Evolutionary conservation across 2,797 vertebrate species (phyloP), one percentile per base, ranked within the genome.

Genomic region (Knipowitschia caucasica): DNA sequence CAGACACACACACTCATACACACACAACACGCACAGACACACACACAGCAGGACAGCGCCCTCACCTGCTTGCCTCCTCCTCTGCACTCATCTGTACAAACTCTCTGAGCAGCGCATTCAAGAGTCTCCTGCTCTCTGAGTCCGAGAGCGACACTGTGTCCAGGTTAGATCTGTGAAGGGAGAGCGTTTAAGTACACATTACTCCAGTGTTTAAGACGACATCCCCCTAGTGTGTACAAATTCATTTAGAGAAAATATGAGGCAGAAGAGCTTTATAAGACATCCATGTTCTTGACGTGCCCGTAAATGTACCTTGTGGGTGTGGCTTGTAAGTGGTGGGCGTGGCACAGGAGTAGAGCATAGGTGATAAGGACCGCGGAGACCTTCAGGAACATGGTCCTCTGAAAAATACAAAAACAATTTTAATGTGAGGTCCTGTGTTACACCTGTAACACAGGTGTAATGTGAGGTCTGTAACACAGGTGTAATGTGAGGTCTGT

Each of bases 341-440:
- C 94, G 89, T 95, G 95, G 90, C 93, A 95, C 62, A 94, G 88
- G 70, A 95, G 90, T 91, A 97, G 90, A 78, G 94, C 82, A 81
- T 93, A 94, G 86, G 94, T 88, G 79, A 93, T 89, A 61, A 99
- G 90, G 75, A 96, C 85, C 53, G 91, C 89, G 23, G 92, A 95
- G 84, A 96, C 91, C 90, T 94, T 98, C 91, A 93, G 89, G 72
- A 93, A 91, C 95, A 97, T 99, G 85, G 82, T 85, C 82, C 86
- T 85, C n/a, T 39, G 36, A 10, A 7, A 8, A 20, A 39, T 9
- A 39, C 18, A 39, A 10, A 18, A 12, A 36, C 35, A 36, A 7
- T 2, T 36, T 15, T 36, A 36, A 15, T 15, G 2, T n/a, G 4
- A 18, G 35, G 14, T 7, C 29, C 29, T 30, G 1, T 0, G 9